A percentile compares a stretch with the other conserved stretches of the same genome.
phyloP scores from a whole-genome alignment of 2,888 invertebrate species.

The Melikaiella ostensackeni region DNA sequence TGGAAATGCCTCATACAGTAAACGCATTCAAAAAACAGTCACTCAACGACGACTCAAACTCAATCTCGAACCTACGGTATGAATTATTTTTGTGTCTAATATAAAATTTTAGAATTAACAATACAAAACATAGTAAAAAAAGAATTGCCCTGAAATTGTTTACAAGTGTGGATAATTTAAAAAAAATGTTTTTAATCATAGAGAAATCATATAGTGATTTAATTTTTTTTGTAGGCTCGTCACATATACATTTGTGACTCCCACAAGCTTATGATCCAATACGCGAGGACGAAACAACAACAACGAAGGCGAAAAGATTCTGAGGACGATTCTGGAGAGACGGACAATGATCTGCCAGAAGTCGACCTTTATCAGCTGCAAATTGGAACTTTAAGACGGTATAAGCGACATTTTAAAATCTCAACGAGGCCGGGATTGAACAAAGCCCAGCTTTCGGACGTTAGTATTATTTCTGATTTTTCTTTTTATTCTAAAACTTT shows the following conservation, averaged over 20 bases:
- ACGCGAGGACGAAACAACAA: slow-evolving; percentile 91
- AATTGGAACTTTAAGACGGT: slow-evolving; percentile 94
- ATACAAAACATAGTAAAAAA: too few species aligned
- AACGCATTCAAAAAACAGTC: slow-evolving; percentile 97
- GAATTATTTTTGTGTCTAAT: slow-evolving; percentile 56
- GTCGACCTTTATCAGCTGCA: slow-evolving; percentile 96
- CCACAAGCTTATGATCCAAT: slow-evolving; percentile 97
- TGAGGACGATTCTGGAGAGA: slow-evolving; percentile 95
- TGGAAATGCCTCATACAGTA: slow-evolving; percentile 97
- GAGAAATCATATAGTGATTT: not conserved
- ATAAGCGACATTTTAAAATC: slow-evolving; percentile 96
- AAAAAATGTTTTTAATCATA: too few species aligned
- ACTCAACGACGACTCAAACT: slow-evolving; percentile 93
- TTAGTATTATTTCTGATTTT: slow-evolving; percentile 78
- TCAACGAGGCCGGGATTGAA: slow-evolving; percentile 94
- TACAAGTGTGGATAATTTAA: too few species aligned
- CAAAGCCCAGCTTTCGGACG: slow-evolving; percentile 97
- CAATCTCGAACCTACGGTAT: slow-evolving; percentile 88
- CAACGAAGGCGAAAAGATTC: slow-evolving; percentile 88
- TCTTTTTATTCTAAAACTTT: slow-evolving; percentile 20
- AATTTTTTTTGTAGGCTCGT: slow-evolving; percentile 83
- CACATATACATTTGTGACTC: slow-evolving; percentile 98
- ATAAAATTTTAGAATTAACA: not conserved
- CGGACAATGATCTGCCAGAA: slow-evolving; percentile 94
- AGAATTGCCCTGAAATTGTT: too few species aligned